Percentiles rank a stretch among this genome's conserved stretches.
Conservation (phyloP, 2,797 vertebrate genomes). For the Rhinella marina region DNA sequence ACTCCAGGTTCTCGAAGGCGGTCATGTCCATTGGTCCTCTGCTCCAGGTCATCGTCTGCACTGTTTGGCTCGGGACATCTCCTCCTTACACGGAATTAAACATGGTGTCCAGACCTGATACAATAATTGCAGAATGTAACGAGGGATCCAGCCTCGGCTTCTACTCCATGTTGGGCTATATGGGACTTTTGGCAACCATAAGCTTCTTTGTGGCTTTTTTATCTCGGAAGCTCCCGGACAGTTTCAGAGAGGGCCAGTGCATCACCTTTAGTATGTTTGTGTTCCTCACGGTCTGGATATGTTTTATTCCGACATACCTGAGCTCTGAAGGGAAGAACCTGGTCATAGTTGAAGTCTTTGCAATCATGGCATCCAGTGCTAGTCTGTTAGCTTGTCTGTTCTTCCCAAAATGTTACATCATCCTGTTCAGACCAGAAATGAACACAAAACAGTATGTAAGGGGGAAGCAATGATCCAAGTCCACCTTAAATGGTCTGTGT, state of each 20-base stretch:
- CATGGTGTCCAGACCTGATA: conserved; percentile 25
- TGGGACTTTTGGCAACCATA: conserved; percentile 43
- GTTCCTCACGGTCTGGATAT: conserved; percentile 50
- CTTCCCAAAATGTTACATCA: conserved; percentile 58
- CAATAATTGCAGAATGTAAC: conserved; percentile 46
- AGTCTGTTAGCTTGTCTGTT: conserved; percentile 35
- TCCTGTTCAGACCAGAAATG: conserved; percentile 42
- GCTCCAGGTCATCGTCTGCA: conserved; percentile 30
- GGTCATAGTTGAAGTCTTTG: conserved; percentile 51
- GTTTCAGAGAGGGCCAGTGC: conserved; percentile 50
- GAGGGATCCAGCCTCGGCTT: conserved; percentile 48
- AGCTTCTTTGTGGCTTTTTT: conserved; percentile 57
- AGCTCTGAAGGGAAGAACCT: conserved; percentile 44
- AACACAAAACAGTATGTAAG: conserved; percentile 54
- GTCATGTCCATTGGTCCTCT: conserved; percentile 33
- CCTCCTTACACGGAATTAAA: conserved; percentile 50
- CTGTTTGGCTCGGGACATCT: conserved; percentile 14
- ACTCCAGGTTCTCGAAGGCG: conserved; percentile 1
- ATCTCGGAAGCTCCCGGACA: conserved; percentile 50
- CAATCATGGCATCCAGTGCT: conserved; percentile 51
- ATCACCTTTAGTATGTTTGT: conserved; percentile 59
- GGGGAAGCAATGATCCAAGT: not conserved
- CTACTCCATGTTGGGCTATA: conserved; percentile 50
- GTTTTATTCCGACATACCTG: conserved; percentile 52
- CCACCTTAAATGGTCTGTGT: not conserved